phyloP scores from a whole-genome alignment of 2,888 invertebrate genomes.

The Brachynemurus nebulosus region DNA sequence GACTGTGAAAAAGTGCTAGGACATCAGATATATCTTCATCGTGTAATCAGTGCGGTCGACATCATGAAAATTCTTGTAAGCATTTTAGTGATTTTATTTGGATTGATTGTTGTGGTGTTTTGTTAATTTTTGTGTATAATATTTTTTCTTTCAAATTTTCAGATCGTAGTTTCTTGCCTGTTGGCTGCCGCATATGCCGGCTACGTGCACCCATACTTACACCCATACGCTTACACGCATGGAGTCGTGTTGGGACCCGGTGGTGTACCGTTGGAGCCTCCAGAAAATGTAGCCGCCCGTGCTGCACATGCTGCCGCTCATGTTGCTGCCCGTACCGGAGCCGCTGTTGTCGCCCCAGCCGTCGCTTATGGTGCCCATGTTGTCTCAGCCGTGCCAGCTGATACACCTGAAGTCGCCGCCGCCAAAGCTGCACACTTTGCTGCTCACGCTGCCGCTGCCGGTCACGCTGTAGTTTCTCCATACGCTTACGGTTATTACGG shows the following conservation, averaged over 20 bases:
- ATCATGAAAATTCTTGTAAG: background rate
- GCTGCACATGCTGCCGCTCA: slow-evolving; percentile 16
- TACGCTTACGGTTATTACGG: slow-evolving; percentile 6
- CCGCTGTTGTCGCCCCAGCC: slow-evolving; percentile 3
- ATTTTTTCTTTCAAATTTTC: background rate
- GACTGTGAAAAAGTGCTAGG: no score
- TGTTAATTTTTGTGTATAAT: background rate
- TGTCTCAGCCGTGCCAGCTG: background rate
- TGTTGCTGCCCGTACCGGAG: slow-evolving; percentile 2
- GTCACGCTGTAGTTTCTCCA: slow-evolving; percentile 8
- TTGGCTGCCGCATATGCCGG: slow-evolving; percentile 11
- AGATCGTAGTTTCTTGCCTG: slow-evolving; percentile 12
- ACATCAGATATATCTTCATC: no score
- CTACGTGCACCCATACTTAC: no score
- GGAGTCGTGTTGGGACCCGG: slow-evolving; percentile 4
- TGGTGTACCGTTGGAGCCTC: slow-evolving; percentile 8
- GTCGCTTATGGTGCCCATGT: slow-evolving; percentile 4
- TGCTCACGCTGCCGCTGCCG: slow-evolving; percentile 5
- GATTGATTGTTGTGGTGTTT: background rate
- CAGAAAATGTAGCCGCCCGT: slow-evolving; percentile 10
- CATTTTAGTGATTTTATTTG: background rate
- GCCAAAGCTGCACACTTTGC: slow-evolving; percentile 9
- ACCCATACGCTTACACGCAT: background rate
- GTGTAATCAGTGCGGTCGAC: no score
- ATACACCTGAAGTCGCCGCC: slow-evolving; percentile 12